phyloP scores from a whole-genome alignment of 2,888 invertebrate genomes.

The Parochlus steinenii region DNA sequence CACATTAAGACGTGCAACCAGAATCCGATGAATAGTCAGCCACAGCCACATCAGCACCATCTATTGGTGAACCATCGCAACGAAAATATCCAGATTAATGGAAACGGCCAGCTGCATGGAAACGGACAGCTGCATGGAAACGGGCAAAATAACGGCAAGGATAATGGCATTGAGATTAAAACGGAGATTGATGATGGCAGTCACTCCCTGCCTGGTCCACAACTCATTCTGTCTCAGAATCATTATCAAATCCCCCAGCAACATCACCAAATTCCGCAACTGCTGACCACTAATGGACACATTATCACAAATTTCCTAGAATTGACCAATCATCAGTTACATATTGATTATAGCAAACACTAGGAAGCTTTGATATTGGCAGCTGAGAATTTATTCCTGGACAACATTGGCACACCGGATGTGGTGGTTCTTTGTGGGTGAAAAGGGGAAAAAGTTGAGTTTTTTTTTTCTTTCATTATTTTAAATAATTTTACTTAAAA shows the following conservation, averaged over 20 bases:
- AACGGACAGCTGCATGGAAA: slow-evolving; percentile 7
- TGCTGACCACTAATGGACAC: slow-evolving; percentile 13
- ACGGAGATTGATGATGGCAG: slow-evolving; percentile 12
- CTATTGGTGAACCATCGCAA: too few relatives aligned
- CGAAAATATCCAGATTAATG: too few relatives aligned
- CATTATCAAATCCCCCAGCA: slow-evolving; percentile 7
- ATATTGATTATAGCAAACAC: slow-evolving; percentile 12
- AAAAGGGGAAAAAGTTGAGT: too few relatives aligned
- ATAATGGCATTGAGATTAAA: slow-evolving; percentile 12
- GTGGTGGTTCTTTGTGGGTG: too few relatives aligned
- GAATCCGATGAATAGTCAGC: slow-evolving; percentile 12
- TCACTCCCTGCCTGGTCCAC: slow-evolving; percentile 6
- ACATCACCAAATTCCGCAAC: slow-evolving; percentile 12
- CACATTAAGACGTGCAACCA: slow-evolving; percentile 12
- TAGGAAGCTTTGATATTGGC: too few relatives aligned
- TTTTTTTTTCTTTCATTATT: too few relatives aligned
- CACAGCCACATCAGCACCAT: slow-evolving; percentile 5
- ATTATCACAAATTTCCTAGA: slow-evolving; percentile 13
- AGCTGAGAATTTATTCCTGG: too few relatives aligned
- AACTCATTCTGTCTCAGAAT: slow-evolving; percentile 6
- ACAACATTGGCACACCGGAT: too few relatives aligned
- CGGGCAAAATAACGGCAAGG: too few relatives aligned
- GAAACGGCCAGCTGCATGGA: neutral
- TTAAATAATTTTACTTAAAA: too few relatives aligned
- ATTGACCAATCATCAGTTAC: slow-evolving; percentile 12